These are phyloP conservation scores for Formica aserva DNA, from an alignment of 2,888 invertebrate genomes.

Conservation along the genomic window DNA sequence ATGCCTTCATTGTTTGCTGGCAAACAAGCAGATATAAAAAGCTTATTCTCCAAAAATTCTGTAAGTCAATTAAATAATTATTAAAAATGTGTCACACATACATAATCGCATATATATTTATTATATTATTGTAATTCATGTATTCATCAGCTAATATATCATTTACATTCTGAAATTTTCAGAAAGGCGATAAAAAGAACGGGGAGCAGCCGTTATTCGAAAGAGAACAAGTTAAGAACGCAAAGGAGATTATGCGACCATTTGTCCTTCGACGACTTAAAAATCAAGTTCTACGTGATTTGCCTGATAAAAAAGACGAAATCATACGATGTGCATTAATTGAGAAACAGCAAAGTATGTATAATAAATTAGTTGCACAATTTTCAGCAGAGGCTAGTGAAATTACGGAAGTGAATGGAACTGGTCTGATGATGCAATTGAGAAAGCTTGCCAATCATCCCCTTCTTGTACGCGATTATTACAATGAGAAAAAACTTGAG, in stretches of 20 bases:
- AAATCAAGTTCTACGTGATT: conserved; percentile 93
- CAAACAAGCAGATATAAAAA: conserved; percentile 94
- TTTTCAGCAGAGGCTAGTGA: conserved; percentile 81
- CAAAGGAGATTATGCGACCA: conserved; percentile 98
- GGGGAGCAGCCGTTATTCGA: conserved; percentile 93
- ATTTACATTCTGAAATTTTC: conserved; percentile 50
- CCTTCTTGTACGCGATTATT: conserved; percentile 92
- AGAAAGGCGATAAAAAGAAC: conserved; percentile 87
- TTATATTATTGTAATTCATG: conserved; percentile 2
- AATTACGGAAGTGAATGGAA: conserved; percentile 79
- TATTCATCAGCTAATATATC: too few relatives aligned
- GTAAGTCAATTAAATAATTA: conserved; percentile 84
- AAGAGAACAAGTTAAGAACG: conserved; percentile 95
- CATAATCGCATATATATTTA: conserved; percentile 1
- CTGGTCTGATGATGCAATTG: conserved; percentile 95
- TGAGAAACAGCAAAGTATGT: conserved; percentile 91
- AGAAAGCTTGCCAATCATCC: conserved; percentile 98
- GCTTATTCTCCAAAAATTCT: conserved; percentile 93
- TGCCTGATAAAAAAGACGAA: conserved; percentile 93
- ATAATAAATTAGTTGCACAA: conserved; percentile 89
- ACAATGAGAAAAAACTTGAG: conserved; percentile 88
- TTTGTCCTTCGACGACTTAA: conserved; percentile 96
- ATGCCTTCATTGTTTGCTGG: conserved; percentile 98
- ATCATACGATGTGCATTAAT: conserved; percentile 90
- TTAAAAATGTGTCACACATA: conserved; percentile 26